phyloP scores from a whole-genome alignment of 2,113 vertebrate species.

The Amphiprion ocellaris region DNA sequence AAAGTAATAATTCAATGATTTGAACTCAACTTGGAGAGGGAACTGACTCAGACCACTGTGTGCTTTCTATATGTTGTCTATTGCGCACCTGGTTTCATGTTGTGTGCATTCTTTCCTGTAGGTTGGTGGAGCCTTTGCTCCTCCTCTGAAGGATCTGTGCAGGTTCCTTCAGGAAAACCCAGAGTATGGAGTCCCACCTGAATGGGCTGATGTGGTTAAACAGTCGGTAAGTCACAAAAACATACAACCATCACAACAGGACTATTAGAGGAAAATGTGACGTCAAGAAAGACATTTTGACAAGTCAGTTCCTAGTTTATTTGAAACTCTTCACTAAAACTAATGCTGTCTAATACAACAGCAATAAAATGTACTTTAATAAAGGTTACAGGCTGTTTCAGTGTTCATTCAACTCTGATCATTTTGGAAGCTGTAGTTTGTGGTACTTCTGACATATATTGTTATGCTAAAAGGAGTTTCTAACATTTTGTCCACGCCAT shows the following conservation, averaged over 20 bases:
- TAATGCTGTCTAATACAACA: too few species aligned
- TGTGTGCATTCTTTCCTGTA: slow-evolving; percentile 57
- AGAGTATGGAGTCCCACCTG: slow-evolving; percentile 97
- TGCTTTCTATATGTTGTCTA: too few species aligned
- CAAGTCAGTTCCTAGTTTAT: not conserved
- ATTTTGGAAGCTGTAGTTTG: too few species aligned
- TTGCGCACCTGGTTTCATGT: not conserved
- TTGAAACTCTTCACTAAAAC: too few species aligned
- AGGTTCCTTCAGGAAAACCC: slow-evolving; percentile 97
- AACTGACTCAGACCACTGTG: not conserved
- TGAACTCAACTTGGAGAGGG: not conserved
- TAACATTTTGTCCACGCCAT: not conserved
- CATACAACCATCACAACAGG: not conserved
- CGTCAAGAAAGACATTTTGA: not conserved
- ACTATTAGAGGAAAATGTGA: not conserved
- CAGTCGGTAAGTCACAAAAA: slow-evolving; percentile 88
- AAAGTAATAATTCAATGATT: not conserved
- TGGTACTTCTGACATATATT: not conserved
- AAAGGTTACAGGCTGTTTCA: too few species aligned
- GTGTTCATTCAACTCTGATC: too few species aligned
- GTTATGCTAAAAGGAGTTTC: too few species aligned
- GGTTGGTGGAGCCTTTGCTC: slow-evolving; percentile 98
- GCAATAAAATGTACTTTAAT: too few species aligned
- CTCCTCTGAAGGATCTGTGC: slow-evolving; percentile 95
- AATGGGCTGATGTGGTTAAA: slow-evolving; percentile 98